These are phyloP conservation scores for Drosophila teissieri DNA, from an alignment of 1,140 invertebrate genomes.

Conservation along the genomic window DNA sequence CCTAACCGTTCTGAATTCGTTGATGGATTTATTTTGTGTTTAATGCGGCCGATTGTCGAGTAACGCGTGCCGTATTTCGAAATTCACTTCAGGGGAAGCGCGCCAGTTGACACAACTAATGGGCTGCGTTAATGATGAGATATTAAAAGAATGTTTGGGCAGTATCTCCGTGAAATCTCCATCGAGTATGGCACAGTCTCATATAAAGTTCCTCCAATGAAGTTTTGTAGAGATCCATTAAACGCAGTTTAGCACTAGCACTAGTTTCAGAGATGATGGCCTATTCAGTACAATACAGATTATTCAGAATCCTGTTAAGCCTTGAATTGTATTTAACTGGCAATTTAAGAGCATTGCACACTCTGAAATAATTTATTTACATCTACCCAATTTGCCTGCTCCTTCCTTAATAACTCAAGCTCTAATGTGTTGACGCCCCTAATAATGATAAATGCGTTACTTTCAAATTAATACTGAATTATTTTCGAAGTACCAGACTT, in stretches of 20 bases:
- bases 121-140: conserved; percentile 49
- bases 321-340: no score
- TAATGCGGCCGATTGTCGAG: conserved; percentile 45
- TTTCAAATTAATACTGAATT: background rate
- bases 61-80: conserved; percentile 64
- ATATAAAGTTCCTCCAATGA: background rate
- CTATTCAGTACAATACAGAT: no score
- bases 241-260: background rate
- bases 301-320: no score
- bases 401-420: background rate
- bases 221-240: background rate
- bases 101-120: conserved; percentile 46
- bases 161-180: conserved; percentile 19
- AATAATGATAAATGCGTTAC: conserved; percentile 3
- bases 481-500: background rate
- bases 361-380: background rate
- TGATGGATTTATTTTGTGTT: conserved; percentile 75
- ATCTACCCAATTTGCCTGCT: background rate
- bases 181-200: conserved; percentile 19
- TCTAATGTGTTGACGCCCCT: background rate
- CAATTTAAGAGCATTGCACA: background rate
- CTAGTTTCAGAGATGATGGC: no score
- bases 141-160: conserved; percentile 23
- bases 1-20: conserved; percentile 41
- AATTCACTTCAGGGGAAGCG: conserved; percentile 27